phyloP scores from a whole-genome alignment of 2,888 invertebrate genomes.

The Zaprionus obscuricornis region DNA sequence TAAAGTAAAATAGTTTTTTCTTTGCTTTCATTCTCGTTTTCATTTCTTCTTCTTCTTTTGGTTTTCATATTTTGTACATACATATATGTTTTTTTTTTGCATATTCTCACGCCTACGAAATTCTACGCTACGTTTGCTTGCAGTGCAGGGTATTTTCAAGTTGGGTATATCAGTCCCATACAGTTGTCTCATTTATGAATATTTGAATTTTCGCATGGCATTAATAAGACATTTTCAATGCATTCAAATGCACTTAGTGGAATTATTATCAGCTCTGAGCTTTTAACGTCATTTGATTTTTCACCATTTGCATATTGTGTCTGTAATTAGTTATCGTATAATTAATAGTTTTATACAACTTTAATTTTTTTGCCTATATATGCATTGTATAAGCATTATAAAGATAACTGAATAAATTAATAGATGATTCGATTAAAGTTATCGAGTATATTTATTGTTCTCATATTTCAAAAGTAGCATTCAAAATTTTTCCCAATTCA shows the following conservation, averaged over 20 bases:
- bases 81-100: slow-evolving; percentile 22
- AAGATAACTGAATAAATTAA: no score
- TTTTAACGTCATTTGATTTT: neutral
- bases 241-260: no score
- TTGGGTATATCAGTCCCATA: slow-evolving; percentile 1
- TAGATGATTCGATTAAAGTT: no score
- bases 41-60: neutral
- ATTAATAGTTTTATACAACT: neutral
- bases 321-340: no score
- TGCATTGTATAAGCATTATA: no score
- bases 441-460: no score
- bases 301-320: neutral
- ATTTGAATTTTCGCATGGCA: no score
- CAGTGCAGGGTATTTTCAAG: neutral
- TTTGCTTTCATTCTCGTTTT: neutral
- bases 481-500: no score
- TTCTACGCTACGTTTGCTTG: neutral
- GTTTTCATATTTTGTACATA: slow-evolving; percentile 2
- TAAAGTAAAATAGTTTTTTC: slow-evolving; percentile 12
- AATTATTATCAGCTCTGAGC: no score
- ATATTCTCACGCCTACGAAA: slow-evolving; percentile 29
- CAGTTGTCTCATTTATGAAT: neutral
- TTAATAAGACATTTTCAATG: no score
- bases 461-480: no score
- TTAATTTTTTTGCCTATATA: no score